Percentiles rank a stretch among this genome's conserved stretches.
Evolutionary conservation across 2,797 vertebrate genomes (phyloP).

Genomic region (Taenioides sp.): DNA sequence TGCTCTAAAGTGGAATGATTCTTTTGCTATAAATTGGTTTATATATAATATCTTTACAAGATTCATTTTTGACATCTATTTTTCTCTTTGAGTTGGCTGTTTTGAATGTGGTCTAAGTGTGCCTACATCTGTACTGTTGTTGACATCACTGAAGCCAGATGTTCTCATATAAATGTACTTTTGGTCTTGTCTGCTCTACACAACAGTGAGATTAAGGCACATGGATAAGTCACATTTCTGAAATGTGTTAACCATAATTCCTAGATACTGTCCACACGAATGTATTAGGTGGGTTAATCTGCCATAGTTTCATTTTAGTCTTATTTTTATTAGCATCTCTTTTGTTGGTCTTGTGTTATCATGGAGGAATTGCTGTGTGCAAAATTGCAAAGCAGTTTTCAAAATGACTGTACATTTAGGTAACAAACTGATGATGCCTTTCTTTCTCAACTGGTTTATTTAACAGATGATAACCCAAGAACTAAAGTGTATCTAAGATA

Average conservation of each 20-base stretch:
- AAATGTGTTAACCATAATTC: slow-evolving; percentile 39
- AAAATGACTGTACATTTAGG: slow-evolving; percentile 53
- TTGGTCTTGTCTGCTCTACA: slow-evolving; percentile 18
- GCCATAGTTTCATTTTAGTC: slow-evolving; percentile 60
- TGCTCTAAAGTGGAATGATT: slow-evolving; percentile 24
- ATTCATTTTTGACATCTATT: slow-evolving; percentile 36
- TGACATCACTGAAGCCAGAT: slow-evolving; percentile 5
- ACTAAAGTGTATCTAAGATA: slow-evolving; percentile 70
- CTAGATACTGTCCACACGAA: slow-evolving; percentile 43
- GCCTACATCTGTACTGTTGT: slow-evolving; percentile 19
- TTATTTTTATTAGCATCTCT: slow-evolving; percentile 63
- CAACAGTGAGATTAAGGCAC: neutral
- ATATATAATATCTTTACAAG: slow-evolving; percentile 19
- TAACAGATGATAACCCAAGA: slow-evolving; percentile 67
- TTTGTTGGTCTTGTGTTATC: slow-evolving; percentile 54
- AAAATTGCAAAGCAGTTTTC: slow-evolving; percentile 43
- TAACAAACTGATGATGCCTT: slow-evolving; percentile 64
- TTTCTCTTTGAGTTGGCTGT: slow-evolving; percentile 21
- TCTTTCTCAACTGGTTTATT: slow-evolving; percentile 62
- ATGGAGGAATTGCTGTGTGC: slow-evolving; percentile 56
- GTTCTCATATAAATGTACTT: slow-evolving; percentile 25
- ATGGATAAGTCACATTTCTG: neutral
- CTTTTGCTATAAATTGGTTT: slow-evolving; percentile 22
- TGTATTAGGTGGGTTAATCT: slow-evolving; percentile 28
- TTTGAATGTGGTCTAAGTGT: slow-evolving; percentile 27